Evolutionary conservation across 2,888 invertebrate species (phyloP), one percentile per base, ranked within the genome.

Genomic region (Philaethria dido): DNA sequence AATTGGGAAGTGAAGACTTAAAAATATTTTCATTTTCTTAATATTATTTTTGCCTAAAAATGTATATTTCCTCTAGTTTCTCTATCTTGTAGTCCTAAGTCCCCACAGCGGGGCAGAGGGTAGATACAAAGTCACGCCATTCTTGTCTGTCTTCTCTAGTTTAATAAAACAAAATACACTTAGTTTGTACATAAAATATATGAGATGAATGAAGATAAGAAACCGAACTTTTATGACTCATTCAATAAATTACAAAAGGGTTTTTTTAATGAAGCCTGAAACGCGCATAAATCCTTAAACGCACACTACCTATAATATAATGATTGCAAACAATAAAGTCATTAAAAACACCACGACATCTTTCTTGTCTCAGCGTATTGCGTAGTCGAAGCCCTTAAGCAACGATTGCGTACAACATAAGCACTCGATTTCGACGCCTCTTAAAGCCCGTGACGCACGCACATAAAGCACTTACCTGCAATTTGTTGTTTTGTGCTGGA

Each of bases 381-480:
- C 60, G 42, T 57, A 13, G 25, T 55, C n/a, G 25, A 42, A 18
- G 8, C 45, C 33, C 60, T 45, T 47, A 47, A 60, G 36, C 36
- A 33, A 57, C 36, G 18, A 22, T 57, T 48, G 20, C 16, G 48
- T 59, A 57, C 22, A 11, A n/a, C 42, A 33, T 25, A 42, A 64
- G 57, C 25, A 5, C 25, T 25, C 44, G 50, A 39, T 64, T 48
- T 57, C 48, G 36, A 25, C 64, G 57, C 25, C 48, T 48, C 64
- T 57, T 59, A 64, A 64, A 59, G n/a, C 59, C 20, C 20, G 48
- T 69, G 67, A 69, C 63, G 63, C 44, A 64, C 67, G 44, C 29
- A 55, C 57, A 18, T 54, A 68, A 63, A 63, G 18, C 63, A 61
- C 57, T 68, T 65, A 48, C 55, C 64, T 64, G 54, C 29, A 52